A percentile compares a stretch with the other conserved stretches of the same genome.
Conservation (phyloP, 2,797 vertebrate genomes). For the Acropternis orthonyx region DNA sequence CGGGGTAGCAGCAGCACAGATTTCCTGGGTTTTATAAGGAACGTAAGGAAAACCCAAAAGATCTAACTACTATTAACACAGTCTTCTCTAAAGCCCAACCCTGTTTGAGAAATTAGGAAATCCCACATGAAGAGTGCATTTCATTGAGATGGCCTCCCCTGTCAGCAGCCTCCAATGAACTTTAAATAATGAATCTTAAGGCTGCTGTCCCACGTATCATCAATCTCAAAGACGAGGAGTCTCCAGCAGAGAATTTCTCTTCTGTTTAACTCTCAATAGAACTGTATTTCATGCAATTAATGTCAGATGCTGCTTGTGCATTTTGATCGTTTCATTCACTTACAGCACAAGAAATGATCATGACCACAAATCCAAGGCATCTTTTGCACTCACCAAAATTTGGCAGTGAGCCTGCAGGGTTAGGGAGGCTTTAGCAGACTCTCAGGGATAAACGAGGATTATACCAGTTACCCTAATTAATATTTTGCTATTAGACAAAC, state of each 20-base stretch:
- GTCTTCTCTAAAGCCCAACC: not conserved
- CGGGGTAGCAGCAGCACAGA: not conserved
- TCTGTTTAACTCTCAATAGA: constrained; percentile 40
- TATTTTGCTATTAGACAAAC: constrained; percentile 19
- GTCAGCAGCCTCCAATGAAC: constrained; percentile 45
- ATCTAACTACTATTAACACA: not conserved
- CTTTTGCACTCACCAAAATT: not conserved
- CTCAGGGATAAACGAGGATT: not conserved
- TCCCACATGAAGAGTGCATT: not conserved
- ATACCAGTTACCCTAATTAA: constrained; percentile 28
- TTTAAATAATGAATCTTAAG: constrained; percentile 52
- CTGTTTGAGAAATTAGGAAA: not conserved
- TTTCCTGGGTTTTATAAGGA: not conserved
- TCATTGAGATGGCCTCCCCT: not conserved
- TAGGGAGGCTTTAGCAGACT: not conserved
- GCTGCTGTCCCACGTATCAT: not conserved
- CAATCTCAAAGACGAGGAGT: constrained; percentile 13
- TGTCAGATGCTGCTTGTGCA: constrained; percentile 27
- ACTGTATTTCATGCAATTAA: constrained; percentile 51
- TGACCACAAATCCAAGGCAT: not conserved
- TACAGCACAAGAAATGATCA: constrained; percentile 29
- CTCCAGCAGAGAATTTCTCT: constrained; percentile 38
- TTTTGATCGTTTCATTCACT: constrained; percentile 59
- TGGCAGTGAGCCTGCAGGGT: constrained; percentile 9
- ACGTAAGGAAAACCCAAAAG: not conserved